Evolutionary conservation across 2,888 invertebrate genomes (phyloP).

Genomic region (Lasiommata megera): DNA sequence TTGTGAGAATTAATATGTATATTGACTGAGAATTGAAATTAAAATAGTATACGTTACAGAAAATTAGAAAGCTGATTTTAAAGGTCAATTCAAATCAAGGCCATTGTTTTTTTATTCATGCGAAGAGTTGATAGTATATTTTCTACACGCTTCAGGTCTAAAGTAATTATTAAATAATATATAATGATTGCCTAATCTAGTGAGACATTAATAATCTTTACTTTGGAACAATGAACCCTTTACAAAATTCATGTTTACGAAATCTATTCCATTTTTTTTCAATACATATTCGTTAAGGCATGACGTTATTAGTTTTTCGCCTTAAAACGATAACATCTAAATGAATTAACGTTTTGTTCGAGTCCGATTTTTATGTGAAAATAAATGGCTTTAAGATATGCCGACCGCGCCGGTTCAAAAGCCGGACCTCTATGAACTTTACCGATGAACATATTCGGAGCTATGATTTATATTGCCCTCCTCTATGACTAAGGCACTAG

Average conservation of each 20-base stretch:
- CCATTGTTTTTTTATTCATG: neutral
- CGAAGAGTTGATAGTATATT: too few species aligned
- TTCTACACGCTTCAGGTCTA: too few species aligned
- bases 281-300: conserved; percentile 39
- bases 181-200: too few species aligned
- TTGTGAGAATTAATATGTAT: too few species aligned
- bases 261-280: conserved; percentile 29
- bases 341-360: conserved; percentile 66
- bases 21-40: too few species aligned
- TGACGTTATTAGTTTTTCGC: conserved; percentile 71
- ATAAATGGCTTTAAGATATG: conserved; percentile 58
- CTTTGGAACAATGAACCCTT: conserved; percentile 18
- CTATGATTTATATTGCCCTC: conserved; percentile 18
- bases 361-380: conserved; percentile 64
- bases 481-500: conserved; percentile 11
- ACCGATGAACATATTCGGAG: conserved; percentile 18
- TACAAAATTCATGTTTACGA: conserved; percentile 32
- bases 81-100: neutral
- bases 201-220: neutral
- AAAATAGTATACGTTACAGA: too few species aligned
- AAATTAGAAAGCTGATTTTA: too few species aligned
- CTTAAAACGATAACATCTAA: conserved; percentile 74
- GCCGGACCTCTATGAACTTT: conserved; percentile 15
- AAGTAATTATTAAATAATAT: too few species aligned
- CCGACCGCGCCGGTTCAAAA: conserved; percentile 28